Evolutionary conservation across 2,888 invertebrate species (phyloP).

Genomic region (Hofmannophila pseudospretella): DNA sequence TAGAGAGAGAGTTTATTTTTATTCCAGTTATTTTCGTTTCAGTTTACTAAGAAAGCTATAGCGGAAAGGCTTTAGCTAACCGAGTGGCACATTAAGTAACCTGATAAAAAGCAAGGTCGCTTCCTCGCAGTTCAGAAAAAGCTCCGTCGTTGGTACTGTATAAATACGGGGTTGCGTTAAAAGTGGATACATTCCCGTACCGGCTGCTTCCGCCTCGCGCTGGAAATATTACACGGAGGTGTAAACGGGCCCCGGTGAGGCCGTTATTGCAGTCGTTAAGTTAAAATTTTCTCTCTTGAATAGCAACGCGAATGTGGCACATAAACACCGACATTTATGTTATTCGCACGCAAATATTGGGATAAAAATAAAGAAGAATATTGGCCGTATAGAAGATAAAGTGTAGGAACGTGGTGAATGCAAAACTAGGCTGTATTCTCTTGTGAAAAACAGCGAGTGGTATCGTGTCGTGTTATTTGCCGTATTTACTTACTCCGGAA

Average conservation of each 20-base stretch:
- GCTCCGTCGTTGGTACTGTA: conserved; percentile 13
- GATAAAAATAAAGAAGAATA: conserved; percentile 29
- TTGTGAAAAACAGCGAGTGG: neutral
- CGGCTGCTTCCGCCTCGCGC: conserved; percentile 47
- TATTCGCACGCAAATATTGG: conserved; percentile 51
- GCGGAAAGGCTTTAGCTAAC: neutral
- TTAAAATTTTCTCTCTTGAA: conserved; percentile 62
- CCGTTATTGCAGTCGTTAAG: conserved; percentile 63
- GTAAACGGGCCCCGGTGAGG: conserved; percentile 53
- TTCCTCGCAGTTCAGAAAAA: conserved; percentile 4
- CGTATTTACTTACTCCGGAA: neutral
- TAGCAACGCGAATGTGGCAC: conserved; percentile 48
- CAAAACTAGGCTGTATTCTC: conserved; percentile 15
- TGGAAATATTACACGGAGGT: conserved; percentile 56
- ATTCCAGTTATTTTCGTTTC: too few relatives aligned
- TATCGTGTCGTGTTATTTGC: neutral
- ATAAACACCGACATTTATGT: conserved; percentile 56
- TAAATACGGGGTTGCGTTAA: conserved; percentile 35
- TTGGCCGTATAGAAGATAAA: conserved; percentile 17
- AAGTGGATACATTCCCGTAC: conserved; percentile 35
- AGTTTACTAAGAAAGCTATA: neutral
- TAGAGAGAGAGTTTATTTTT: too few relatives aligned
- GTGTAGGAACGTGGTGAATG: conserved; percentile 10
- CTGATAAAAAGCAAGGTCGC: conserved; percentile 6
- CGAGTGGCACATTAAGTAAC: conserved; percentile 2